phyloP scores from a whole-genome alignment of 2,797 vertebrate genomes.

The Lepilemur septentrionalis region DNA sequence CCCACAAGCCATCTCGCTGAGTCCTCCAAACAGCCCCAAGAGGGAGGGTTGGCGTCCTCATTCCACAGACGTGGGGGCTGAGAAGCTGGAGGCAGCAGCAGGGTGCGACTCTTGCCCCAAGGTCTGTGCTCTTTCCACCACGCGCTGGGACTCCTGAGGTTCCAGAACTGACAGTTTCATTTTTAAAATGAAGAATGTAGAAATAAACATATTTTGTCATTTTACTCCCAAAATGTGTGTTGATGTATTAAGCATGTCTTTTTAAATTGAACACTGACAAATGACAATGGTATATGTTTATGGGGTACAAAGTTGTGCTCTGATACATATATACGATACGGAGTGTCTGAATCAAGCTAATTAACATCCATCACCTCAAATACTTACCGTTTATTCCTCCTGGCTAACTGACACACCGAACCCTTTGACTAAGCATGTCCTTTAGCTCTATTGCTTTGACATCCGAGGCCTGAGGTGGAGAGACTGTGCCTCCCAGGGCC shows the following conservation, averaged over 20 bases:
- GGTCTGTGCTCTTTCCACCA: neutral
- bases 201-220: neutral
- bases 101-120: accelerated
- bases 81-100: accelerated
- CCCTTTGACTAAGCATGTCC: neutral
- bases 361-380: neutral
- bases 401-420: neutral
- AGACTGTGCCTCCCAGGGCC: neutral
- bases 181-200: neutral
- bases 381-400: neutral
- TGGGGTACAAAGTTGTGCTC: neutral
- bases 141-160: neutral
- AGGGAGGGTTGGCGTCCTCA: accelerated
- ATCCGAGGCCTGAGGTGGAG: neutral
- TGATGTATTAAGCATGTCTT: neutral
- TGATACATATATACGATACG: no score
- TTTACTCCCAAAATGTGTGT: neutral
- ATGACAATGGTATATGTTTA: neutral
- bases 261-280: neutral
- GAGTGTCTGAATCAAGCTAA: neutral
- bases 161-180: neutral
- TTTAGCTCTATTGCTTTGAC: neutral
- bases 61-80: neutral
- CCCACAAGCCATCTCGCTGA: neutral
- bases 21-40: neutral